Evolutionary conservation across 2,888 invertebrate genomes (phyloP), one percentile per base, ranked within the genome.

Genomic region (Labia minor): DNA sequence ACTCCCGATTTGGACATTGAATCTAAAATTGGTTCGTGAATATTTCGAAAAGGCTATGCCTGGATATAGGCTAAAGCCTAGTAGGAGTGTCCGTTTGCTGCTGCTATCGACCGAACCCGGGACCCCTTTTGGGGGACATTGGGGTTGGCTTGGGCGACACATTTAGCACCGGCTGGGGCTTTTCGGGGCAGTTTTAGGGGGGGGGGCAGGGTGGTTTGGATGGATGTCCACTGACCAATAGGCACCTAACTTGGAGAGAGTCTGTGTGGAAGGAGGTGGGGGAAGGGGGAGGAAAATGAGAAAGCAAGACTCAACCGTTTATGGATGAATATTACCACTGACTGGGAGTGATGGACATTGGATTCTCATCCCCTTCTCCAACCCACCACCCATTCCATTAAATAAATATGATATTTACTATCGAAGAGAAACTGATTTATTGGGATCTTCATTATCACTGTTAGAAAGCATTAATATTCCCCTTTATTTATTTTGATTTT

Each of bases 21-120:
- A 49, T 49, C 49, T 49, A 49, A 49, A 49, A 49, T 49, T 49
- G 49, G 49, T 49, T 49, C 49, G 49, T 49, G 49, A 49, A 49
- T 49, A 49, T 49, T 49, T 49, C 49, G 49, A 16, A 16, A 49
- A 49, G 49, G 49, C n/a, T 14, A 49, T 49, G 49, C n/a, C 49
- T 49, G 49, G 49, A 49, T 49, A 49, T 49, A 49, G 49, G 49
- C n/a, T 49, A 49, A 16, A 49, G 49, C n/a, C 49, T 49, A 16
- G 49, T 49, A 49, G 49, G 49, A 49, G 49, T 49, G 49, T 49
- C 49, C 49, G 49, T 49, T 49, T 11, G 49, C 49, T 49, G 49
- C 49, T 49, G 49, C 49, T 49, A 49, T 49, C 49, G 49, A 49
- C 49, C 49, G 49, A n/a, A 49, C 49, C 49, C 49, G 49, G 49